phyloP scores from a whole-genome alignment of 2,113 vertebrate species.

The Oxyruncus cristatus region DNA sequence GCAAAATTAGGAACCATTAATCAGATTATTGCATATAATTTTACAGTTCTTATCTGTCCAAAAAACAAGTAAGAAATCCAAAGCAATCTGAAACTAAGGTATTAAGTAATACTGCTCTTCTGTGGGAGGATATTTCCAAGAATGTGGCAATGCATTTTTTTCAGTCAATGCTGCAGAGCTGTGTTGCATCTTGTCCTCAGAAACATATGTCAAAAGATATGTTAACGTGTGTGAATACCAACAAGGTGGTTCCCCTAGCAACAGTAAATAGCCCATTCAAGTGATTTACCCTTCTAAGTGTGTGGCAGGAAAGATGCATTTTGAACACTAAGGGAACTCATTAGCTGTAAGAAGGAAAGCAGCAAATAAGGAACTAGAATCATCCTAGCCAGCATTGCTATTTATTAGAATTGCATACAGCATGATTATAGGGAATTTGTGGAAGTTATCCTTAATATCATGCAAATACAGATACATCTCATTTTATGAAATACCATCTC shows the following conservation, averaged over 20 bases:
- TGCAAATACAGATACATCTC: not conserved
- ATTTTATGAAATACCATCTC: not conserved
- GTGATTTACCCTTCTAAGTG: constrained; percentile 9
- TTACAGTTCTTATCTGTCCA: not conserved
- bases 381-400: not conserved
- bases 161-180: not conserved
- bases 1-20: not conserved
- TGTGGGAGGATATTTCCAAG: not conserved
- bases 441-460: not conserved
- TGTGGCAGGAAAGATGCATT: not conserved
- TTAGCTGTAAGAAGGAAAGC: not conserved
- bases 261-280: constrained; percentile 33
- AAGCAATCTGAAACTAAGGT: not conserved
- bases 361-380: not conserved
- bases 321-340: not conserved
- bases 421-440: not conserved
- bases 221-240: not conserved
- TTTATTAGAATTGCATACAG: not conserved
- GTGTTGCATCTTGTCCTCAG: not conserved
- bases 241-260: constrained; percentile 46
- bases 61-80: not conserved
- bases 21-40: not conserved
- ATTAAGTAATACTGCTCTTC: not conserved
- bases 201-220: not conserved
- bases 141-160: not conserved